Evolutionary conservation across 1,140 invertebrate species (phyloP).

Genomic region (Piezodorus guildinii): DNA sequence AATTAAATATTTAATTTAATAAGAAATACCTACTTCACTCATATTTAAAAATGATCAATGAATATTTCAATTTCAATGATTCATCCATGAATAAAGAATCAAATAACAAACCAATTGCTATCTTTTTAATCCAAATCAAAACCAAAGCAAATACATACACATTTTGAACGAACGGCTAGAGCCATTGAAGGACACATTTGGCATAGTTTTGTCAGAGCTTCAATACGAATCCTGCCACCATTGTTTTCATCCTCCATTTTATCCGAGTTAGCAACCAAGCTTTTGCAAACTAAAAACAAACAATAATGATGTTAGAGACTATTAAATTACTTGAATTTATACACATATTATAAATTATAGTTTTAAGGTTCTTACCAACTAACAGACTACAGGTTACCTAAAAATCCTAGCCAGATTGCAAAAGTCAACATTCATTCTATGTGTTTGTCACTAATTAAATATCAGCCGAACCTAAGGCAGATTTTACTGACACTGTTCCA

Average conservation of each 20-base stretch:
- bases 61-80: not conserved
- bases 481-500: too few relatives aligned
- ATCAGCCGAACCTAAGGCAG: too few relatives aligned
- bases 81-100: not conserved
- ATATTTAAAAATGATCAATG: too few relatives aligned
- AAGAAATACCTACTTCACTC: not conserved
- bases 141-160: slow-evolving; percentile 39
- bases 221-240: slow-evolving; percentile 55
- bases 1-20: not conserved
- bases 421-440: too few relatives aligned
- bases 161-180: slow-evolving; percentile 66
- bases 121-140: slow-evolving; percentile 9
- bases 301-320: slow-evolving; percentile 20
- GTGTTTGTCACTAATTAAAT: too few relatives aligned
- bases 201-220: slow-evolving; percentile 67
- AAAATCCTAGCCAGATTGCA: too few relatives aligned
- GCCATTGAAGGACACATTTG: slow-evolving; percentile 82
- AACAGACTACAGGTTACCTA: too few relatives aligned
- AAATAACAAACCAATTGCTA: not conserved
- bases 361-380: too few relatives aligned
- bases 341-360: too few relatives aligned
- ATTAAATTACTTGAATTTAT: too few relatives aligned
- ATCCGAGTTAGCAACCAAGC: slow-evolving; percentile 77
- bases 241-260: slow-evolving; percentile 68
- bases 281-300: slow-evolving; percentile 57